phyloP scores from a whole-genome alignment of 2,797 vertebrate species.

The Phyllotis vaccarum region DNA sequence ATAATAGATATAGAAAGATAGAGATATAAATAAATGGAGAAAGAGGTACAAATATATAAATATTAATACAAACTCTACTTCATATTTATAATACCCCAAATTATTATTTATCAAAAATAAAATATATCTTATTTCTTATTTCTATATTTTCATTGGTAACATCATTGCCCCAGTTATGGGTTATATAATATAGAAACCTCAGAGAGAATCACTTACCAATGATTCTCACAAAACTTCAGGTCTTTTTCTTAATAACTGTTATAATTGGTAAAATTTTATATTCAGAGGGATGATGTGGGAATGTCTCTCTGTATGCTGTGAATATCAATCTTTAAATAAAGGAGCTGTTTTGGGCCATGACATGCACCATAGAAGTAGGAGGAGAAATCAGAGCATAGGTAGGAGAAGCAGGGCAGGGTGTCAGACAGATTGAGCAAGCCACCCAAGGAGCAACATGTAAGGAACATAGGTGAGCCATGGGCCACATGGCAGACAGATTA shows the following conservation, averaged over 20 bases:
- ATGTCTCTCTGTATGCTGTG: no score
- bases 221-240: not conserved
- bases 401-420: no score
- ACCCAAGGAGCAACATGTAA: no score
- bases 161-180: not conserved
- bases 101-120: not conserved
- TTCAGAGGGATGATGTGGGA: no score
- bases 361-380: no score
- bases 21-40: not conserved
- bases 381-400: no score
- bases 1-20: not conserved
- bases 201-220: not conserved
- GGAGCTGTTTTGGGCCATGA: no score
- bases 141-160: not conserved
- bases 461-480: no score
- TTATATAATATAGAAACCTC: not conserved
- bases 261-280: not conserved
- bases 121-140: rapidly evolving
- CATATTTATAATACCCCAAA: not conserved
- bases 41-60: not conserved
- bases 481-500: no score
- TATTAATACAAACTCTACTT: not conserved
- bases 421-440: no score
- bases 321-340: no score
- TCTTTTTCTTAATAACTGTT: not conserved